phyloP scores from a whole-genome alignment of 1,140 invertebrate species.

The Pogonomyrmex barbatus region DNA sequence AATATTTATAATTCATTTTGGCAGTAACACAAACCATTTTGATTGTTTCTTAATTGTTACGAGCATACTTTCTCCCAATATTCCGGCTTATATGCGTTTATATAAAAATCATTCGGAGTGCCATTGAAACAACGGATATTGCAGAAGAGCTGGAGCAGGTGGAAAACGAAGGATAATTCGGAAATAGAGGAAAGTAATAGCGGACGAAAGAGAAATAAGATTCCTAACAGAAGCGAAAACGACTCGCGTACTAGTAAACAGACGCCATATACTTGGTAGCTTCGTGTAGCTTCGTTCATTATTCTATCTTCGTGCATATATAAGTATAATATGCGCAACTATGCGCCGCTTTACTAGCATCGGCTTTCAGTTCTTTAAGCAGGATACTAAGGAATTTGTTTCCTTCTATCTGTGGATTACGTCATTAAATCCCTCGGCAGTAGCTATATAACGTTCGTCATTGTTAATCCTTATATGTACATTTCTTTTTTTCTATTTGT shows the following conservation, averaged over 20 bases:
- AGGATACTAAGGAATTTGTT: background rate
- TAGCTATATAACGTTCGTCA: conserved; percentile 15
- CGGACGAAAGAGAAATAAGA: conserved; percentile 35
- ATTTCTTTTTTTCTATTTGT: conserved; percentile 31
- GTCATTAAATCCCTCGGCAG: conserved; percentile 52
- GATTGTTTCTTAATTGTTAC: conserved; percentile 17
- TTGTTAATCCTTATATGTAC: background rate
- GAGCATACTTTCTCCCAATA: background rate
- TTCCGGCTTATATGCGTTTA: conserved; percentile 4
- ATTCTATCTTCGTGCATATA: conserved; percentile 57
- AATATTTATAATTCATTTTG: background rate
- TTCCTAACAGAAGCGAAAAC: conserved; percentile 59
- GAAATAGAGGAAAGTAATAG: conserved; percentile 54
- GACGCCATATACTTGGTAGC: conserved; percentile 40
- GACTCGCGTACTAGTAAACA: conserved; percentile 61
- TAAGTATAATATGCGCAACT: conserved; percentile 50
- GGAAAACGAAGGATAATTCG: conserved; percentile 30
- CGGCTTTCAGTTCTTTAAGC: background rate
- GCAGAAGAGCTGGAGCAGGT: conserved; percentile 36
- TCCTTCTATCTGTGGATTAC: conserved; percentile 27
- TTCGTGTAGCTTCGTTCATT: conserved; percentile 54
- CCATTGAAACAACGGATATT: conserved; percentile 10
- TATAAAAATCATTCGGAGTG: conserved; percentile 37
- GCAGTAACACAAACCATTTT: background rate
- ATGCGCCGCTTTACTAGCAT: conserved; percentile 41